Percentiles rank a stretch among this genome's conserved stretches.
Conservation (phyloP, 2,113 vertebrate genomes). For the Falcunculus frontatus region DNA sequence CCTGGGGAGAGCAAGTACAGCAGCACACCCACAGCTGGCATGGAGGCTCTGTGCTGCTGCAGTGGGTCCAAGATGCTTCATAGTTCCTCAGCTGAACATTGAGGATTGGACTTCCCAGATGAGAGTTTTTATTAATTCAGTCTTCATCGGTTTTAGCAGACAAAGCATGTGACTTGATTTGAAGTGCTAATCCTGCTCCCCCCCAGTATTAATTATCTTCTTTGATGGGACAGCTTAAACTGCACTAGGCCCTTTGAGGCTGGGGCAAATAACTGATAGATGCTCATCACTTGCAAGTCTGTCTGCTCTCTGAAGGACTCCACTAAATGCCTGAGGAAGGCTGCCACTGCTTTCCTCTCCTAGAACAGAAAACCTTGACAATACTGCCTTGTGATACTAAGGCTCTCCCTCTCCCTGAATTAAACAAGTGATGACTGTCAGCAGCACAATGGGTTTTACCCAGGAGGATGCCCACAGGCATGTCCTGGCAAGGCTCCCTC, state of each 20-base stretch:
- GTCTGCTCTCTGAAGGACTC: not conserved
- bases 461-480: fast-evolving
- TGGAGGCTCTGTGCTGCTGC: not conserved
- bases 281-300: not conserved
- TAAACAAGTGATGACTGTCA: not conserved
- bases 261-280: not conserved
- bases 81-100: not conserved
- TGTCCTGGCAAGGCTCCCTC: not conserved
- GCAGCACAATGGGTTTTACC: not conserved
- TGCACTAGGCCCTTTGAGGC: not conserved
- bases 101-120: not conserved
- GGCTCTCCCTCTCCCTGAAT: not conserved
- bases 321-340: not conserved
- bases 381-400: not conserved
- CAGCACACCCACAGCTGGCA: not conserved
- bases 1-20: not conserved
- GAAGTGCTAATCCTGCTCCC: not conserved
- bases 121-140: not conserved
- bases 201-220: not conserved
- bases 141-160: not conserved
- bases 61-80: not conserved
- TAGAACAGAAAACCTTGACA: not conserved
- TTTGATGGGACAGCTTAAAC: not conserved
- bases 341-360: not conserved
- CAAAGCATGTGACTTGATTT: not conserved